These are phyloP conservation scores for Nilaparvata lugens DNA, from an alignment of 1,140 invertebrate genomes.

Conservation along the genomic window DNA sequence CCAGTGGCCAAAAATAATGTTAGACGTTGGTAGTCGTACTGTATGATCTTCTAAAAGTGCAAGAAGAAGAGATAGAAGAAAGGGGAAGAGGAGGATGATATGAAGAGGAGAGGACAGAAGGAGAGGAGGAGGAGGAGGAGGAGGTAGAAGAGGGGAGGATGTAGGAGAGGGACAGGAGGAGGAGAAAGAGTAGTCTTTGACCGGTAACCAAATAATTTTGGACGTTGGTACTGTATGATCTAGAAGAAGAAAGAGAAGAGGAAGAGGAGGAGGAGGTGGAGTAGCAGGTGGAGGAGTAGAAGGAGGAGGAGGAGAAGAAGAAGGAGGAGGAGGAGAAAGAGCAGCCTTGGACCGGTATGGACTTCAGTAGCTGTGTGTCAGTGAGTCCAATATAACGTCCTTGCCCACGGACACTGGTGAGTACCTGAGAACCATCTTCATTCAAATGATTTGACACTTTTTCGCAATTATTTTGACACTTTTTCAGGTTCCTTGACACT, in stretches of 20 bases:
- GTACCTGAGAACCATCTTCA: no score
- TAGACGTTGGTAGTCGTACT: not conserved
- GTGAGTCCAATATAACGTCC: no score
- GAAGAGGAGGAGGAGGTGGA: not conserved
- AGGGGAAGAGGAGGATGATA: not conserved
- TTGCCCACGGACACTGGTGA: no score
- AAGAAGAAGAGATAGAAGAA: not conserved
- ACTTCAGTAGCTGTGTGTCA: no score
- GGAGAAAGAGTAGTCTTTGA: no score
- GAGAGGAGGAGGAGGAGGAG: not conserved
- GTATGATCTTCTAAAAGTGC: no score
- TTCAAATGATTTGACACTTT: no score
- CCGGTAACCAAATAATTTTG: not conserved
- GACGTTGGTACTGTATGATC: not conserved
- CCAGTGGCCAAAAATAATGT: not conserved
- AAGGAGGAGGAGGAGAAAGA: not conserved
- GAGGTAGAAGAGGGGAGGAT: not conserved
- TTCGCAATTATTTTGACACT: no score
- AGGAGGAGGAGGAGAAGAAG: not conserved
- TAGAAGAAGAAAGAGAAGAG: not conserved
- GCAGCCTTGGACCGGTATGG: not conserved
- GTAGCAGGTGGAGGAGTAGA: not conserved
- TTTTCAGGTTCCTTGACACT: no score
- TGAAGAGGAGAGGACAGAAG: not conserved
- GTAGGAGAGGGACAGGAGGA: no score